Conservation (phyloP, 1,140 invertebrate species). For the Drosophila sulfurigaster region DNA sequence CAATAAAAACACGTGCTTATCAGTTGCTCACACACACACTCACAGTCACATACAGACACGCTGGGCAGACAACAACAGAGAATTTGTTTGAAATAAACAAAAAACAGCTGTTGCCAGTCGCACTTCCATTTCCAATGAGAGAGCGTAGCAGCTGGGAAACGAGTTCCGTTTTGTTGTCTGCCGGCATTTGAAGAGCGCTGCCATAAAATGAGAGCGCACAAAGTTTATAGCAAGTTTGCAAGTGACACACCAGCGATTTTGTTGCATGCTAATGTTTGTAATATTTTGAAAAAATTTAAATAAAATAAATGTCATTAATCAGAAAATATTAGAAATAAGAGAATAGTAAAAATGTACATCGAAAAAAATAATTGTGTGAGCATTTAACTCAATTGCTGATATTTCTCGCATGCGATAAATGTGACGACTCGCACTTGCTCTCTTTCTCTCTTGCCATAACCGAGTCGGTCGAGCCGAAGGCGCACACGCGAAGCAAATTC, state of each 20-base stretch:
- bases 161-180: conserved; percentile 28
- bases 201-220: conserved; percentile 36
- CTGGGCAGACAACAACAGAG: conserved; percentile 52
- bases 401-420: conserved; percentile 67
- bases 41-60: conserved; percentile 2
- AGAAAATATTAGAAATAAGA: background rate
- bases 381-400: background rate
- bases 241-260: background rate
- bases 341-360: background rate
- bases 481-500: conserved; percentile 31
- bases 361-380: background rate
- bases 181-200: conserved; percentile 42
- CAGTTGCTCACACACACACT: conserved; percentile 44
- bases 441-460: background rate
- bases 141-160: conserved; percentile 42
- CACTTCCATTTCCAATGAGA: conserved; percentile 48
- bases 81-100: conserved; percentile 75
- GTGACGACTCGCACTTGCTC: background rate
- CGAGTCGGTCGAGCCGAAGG: conserved; percentile 25
- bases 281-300: background rate
- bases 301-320: background rate
- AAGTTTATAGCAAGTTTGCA: conserved; percentile 37
- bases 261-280: background rate
- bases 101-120: conserved; percentile 68
- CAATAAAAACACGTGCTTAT: conserved; percentile 77